These are phyloP conservation scores for Druceiella hillmani DNA, from an alignment of 2,888 invertebrate species.

Conservation along the genomic window DNA sequence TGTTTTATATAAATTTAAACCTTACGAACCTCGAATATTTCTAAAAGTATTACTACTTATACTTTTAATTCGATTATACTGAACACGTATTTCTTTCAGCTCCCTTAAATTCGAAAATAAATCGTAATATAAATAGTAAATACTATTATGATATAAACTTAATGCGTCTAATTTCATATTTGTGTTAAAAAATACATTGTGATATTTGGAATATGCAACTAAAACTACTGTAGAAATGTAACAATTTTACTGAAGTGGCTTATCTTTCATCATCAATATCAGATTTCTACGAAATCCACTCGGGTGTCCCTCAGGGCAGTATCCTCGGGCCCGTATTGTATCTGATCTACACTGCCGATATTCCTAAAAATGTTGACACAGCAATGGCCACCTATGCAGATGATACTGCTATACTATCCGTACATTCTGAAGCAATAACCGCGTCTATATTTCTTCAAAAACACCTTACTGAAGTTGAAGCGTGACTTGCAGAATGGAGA, in stretches of 20 bases:
- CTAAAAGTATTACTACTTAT: slow-evolving; percentile 73
- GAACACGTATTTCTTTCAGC: slow-evolving; percentile 72
- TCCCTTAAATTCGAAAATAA: slow-evolving; percentile 70
- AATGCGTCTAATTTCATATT: slow-evolving; percentile 72
- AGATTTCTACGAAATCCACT: too few species aligned
- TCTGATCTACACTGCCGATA: too few species aligned
- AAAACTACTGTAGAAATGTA: slow-evolving; percentile 76
- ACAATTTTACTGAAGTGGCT: slow-evolving; percentile 66
- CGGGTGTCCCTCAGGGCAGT: too few species aligned
- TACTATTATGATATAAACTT: slow-evolving; percentile 81
- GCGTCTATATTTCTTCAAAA: too few species aligned
- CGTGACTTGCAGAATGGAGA: too few species aligned
- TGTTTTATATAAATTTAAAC: slow-evolving; percentile 81
- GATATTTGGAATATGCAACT: slow-evolving; percentile 82
- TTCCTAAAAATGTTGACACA: too few species aligned
- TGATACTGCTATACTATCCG: too few species aligned
- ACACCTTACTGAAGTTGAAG: too few species aligned
- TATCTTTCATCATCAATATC: slow-evolving; percentile 76
- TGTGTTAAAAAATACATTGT: slow-evolving; percentile 67
- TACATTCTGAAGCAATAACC: too few species aligned
- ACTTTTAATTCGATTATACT: slow-evolving; percentile 73
- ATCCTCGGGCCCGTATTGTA: too few species aligned
- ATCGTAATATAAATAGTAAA: slow-evolving; percentile 70
- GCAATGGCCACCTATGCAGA: too few species aligned
- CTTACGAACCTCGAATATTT: slow-evolving; percentile 67